These are phyloP conservation scores for Electrophaes corylata DNA, from an alignment of 2,888 invertebrate species.

Conservation along the genomic window DNA sequence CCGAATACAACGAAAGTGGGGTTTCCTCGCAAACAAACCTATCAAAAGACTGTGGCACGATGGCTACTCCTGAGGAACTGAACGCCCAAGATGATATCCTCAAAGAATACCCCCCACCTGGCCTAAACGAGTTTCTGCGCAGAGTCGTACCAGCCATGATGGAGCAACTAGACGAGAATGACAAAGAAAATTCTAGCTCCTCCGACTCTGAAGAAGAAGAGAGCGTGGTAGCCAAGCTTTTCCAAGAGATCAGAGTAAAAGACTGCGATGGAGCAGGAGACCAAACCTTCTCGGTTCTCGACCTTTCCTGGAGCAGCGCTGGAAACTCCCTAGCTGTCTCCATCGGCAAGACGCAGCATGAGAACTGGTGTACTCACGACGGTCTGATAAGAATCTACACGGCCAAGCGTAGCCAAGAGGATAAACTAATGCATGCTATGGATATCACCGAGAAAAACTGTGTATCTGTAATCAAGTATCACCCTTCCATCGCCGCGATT, in stretches of 20 bases:
- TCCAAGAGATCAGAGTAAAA: constrained; percentile 61
- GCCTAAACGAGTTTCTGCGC: constrained; percentile 67
- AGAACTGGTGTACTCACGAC: constrained; percentile 68
- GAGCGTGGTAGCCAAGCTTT: constrained; percentile 52
- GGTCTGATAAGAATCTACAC: constrained; percentile 68
- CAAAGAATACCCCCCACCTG: constrained; percentile 61
- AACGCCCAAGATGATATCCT: constrained; percentile 51
- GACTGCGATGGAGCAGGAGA: constrained; percentile 63
- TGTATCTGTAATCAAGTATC: constrained; percentile 64
- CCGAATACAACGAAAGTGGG: constrained; percentile 55
- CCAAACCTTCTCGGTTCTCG: constrained; percentile 55
- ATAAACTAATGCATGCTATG: constrained; percentile 55
- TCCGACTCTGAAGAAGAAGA: constrained; percentile 76
- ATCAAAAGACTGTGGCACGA: constrained; percentile 55
- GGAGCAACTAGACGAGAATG: constrained; percentile 65
- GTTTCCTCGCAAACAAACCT: constrained; percentile 58
- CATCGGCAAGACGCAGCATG: constrained; percentile 63
- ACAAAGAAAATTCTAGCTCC: constrained; percentile 55
- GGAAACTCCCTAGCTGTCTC: constrained; percentile 70
- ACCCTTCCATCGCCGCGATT: constrained; percentile 59
- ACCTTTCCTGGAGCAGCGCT: constrained; percentile 66
- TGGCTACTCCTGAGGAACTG: constrained; percentile 56
- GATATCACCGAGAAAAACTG: constrained; percentile 72
- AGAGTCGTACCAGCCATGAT: constrained; percentile 69
- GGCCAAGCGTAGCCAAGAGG: constrained; percentile 77